Evolutionary conservation across 2,888 invertebrate genomes (phyloP), one percentile per base, ranked within the genome.

Genomic region (Drosophila pegasa): DNA sequence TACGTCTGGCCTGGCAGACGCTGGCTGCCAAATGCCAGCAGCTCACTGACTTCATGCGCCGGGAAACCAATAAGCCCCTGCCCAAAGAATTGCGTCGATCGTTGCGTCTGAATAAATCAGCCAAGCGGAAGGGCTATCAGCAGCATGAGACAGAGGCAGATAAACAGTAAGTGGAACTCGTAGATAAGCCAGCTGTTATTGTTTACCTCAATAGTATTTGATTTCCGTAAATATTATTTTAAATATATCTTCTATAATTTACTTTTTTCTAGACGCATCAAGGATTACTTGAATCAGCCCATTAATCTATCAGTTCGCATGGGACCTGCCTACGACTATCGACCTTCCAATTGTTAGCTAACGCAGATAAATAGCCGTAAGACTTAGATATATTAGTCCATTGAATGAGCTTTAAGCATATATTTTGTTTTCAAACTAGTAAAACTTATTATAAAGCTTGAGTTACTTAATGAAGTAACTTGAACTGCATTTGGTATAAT

Each of bases 51-150:
- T 67, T 86, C 14, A 52, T 90, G 7, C 57, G 66, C 14, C 78
- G 83, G 1, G 87, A 87, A 61, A 75, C 80, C 0, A 89, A 90
- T 38, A 89, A 89, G 20, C 90, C 91, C 1, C 52, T 90, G 50
- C 86, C 86, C 47, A 90, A 90, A 70, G 90, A 90, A 50, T 51
- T 90, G 41, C 84, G 90, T 1, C 79, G 85, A 70, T 89, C 91
- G 47, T 31, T 90, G 70, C 87, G 87, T 40, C 68, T 90, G 25
- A 90, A 89, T 71, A 90, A 90, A 59, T 90, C 90, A 58, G 84
- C 89, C 3, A 81, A 71, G 35, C 78, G 81, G 25, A 90, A 90
- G 60, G 90, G 90, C 41, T 90, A 90, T 79, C 80, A 76, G 47
- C 63, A 74, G 31, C 87, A 84, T 48, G 71, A 89, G 64, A 90